Percentiles rank a stretch among this genome's conserved stretches.
These are phyloP conservation scores for Trochalopteron elliotii DNA, from an alignment of 2,113 vertebrate genomes.

Conservation along the genomic window DNA sequence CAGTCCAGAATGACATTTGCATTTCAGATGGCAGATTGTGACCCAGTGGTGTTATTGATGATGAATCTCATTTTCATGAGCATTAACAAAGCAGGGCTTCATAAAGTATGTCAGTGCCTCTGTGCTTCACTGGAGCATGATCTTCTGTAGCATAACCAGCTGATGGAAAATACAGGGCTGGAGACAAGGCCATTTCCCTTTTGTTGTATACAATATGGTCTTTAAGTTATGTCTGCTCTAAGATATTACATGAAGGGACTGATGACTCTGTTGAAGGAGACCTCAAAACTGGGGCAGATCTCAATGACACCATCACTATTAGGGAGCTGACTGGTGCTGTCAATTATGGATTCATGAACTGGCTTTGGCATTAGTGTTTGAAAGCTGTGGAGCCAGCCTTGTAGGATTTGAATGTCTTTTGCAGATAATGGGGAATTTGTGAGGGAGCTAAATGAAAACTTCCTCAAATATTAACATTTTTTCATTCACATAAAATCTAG, in stretches of 20 bases:
- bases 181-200: neutral
- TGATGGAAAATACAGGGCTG: neutral
- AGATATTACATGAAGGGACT: neutral
- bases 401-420: neutral
- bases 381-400: neutral
- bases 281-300: neutral
- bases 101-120: neutral
- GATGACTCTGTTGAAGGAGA: neutral
- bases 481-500: neutral
- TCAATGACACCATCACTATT: neutral
- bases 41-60: neutral
- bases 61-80: neutral
- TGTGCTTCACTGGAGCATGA: constrained; percentile 22
- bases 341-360: neutral
- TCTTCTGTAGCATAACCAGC: neutral
- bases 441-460: neutral
- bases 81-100: neutral
- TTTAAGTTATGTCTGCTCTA: neutral
- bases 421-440: neutral
- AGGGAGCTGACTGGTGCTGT: neutral
- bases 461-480: neutral
- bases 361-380: neutral
- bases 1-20: neutral
- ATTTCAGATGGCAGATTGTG: neutral
- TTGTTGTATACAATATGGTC: neutral